Evolutionary conservation across 2,113 vertebrate genomes (phyloP), one percentile per base, ranked within the genome.

Genomic region (Thamnophis sirtalis): DNA sequence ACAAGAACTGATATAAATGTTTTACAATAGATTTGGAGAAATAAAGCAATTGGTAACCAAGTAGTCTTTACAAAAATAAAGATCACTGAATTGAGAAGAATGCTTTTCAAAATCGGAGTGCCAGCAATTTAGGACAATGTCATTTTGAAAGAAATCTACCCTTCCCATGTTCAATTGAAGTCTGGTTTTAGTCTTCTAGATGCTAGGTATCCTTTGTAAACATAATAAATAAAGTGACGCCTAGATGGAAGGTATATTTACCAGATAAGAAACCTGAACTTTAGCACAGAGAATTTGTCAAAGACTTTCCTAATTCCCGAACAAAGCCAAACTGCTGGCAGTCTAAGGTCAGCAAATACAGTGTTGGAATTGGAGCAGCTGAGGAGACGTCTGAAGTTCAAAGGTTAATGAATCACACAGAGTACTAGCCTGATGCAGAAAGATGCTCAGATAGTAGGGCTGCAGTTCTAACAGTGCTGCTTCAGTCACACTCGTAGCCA

Each of bases 181-280:
- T 85, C 80, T 58, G 49, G 51, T 63, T 49, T 84, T 92, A 84
- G 60, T 33, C 86, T 93, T 22, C 0, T 6, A 2, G 84, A 94
- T 92, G 91, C 93, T 17, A 0, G 0, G 91, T 94, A 95, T 92
- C 33, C 90, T 26, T 58, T 56, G 86, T 92, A 0, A 91, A 73
- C 87, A 22, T 0, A 33, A 93, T 55, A 87, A 93, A 38, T 93
- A 90, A 95, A 95, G 80, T 63, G 90, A 92, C 56, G 53, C 92
- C 93, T 89, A 93, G 90, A 93, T 93, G 93, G 89, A 91, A 68
- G 38, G 43, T 8, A 2, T 92, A 0, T 86, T 92, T 84, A 73
- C 87, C 9, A 94, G 95, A 96, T 95, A 96, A 95, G 93, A 50
- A 0, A 86, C 93, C 90, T 95, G 91, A 94, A 92, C 93, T 89